Evolutionary conservation across 2,797 vertebrate species (phyloP).

Genomic region (Ataeniobius toweri): DNA sequence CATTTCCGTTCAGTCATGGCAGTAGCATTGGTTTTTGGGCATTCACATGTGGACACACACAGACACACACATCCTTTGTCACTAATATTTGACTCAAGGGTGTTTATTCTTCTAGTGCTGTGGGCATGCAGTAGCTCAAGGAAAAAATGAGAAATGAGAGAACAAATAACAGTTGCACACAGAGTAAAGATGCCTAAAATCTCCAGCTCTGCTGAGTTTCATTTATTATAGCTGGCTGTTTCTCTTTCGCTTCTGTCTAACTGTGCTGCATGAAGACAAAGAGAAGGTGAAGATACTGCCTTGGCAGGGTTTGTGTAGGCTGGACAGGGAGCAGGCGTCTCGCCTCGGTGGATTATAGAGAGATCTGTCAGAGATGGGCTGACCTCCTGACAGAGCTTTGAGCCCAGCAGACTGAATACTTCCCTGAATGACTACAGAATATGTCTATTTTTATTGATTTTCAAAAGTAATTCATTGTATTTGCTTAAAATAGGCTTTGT

Average conservation of each 20-base stretch:
- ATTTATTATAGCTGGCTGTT: slow-evolving; percentile 12
- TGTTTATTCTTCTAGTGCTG: slow-evolving; percentile 18
- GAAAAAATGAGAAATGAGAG: not conserved
- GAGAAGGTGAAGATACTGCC: slow-evolving; percentile 27
- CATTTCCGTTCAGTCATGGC: slow-evolving; percentile 16
- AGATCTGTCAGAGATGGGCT: slow-evolving; percentile 65
- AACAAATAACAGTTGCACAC: slow-evolving; percentile 1
- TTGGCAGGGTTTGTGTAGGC: slow-evolving; percentile 47
- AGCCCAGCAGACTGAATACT: slow-evolving; percentile 44
- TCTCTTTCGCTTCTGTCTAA: slow-evolving; percentile 12
- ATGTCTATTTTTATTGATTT: not conserved
- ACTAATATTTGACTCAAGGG: not conserved
- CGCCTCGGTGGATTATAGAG: slow-evolving; percentile 68
- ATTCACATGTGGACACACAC: slow-evolving; percentile 5
- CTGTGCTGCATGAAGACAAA: slow-evolving; percentile 8
- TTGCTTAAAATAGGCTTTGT: not conserved
- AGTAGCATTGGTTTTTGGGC: not conserved
- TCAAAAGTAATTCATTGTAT: not conserved
- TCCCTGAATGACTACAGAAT: slow-evolving; percentile 28
- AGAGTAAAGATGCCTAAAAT: slow-evolving; percentile 5
- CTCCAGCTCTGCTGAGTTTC: not conserved
- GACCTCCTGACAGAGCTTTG: slow-evolving; percentile 64
- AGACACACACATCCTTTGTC: slow-evolving; percentile 11
- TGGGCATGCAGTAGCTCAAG: not conserved
- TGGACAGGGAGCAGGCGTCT: slow-evolving; percentile 65